Conservation (phyloP, 1,140 invertebrate species). For the Hylaeus volcanicus region DNA sequence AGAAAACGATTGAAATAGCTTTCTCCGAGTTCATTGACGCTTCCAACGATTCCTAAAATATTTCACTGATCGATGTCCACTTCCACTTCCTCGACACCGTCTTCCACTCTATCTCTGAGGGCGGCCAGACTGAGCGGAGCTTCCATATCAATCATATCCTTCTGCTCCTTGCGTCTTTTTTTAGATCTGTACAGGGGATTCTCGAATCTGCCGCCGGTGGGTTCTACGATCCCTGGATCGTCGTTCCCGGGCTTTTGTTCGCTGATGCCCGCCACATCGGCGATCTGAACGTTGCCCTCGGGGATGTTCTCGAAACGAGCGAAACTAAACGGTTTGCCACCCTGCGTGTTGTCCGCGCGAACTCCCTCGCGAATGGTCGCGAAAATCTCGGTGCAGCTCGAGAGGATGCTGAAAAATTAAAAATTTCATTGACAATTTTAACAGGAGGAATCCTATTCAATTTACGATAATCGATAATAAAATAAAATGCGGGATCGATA, state of each 20-base stretch:
- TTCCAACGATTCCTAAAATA: no score
- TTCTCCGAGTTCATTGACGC: no score
- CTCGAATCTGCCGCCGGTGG: conserved; percentile 70
- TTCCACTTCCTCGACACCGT: conserved; percentile 62
- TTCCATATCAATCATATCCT: conserved; percentile 59
- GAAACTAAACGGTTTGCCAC: conserved; percentile 66
- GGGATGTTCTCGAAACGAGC: conserved; percentile 77
- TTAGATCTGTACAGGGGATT: conserved; percentile 76
- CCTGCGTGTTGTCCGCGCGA: conserved; percentile 42
- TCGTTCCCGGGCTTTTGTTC: conserved; percentile 54
- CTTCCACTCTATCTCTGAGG: conserved; percentile 51
- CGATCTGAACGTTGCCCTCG: conserved; percentile 73
- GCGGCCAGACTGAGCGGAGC: conserved; percentile 63
- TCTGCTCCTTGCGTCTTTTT: conserved; percentile 43
- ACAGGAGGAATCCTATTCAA: no score
- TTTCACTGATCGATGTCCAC: conserved; percentile 64
- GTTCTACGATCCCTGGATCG: conserved; percentile 8
- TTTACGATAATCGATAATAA: no score
- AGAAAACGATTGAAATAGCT: no score
- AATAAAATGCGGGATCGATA: no score
- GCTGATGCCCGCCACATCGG: conserved; percentile 53
- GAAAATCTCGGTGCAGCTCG: conserved; percentile 62
- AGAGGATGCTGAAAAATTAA: conserved; percentile 60
- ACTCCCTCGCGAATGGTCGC: conserved; percentile 58
- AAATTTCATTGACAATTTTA: not conserved